These are phyloP conservation scores for Rotaria macrura DNA, from an alignment of 2,888 invertebrate species.

Conservation along the genomic window DNA sequence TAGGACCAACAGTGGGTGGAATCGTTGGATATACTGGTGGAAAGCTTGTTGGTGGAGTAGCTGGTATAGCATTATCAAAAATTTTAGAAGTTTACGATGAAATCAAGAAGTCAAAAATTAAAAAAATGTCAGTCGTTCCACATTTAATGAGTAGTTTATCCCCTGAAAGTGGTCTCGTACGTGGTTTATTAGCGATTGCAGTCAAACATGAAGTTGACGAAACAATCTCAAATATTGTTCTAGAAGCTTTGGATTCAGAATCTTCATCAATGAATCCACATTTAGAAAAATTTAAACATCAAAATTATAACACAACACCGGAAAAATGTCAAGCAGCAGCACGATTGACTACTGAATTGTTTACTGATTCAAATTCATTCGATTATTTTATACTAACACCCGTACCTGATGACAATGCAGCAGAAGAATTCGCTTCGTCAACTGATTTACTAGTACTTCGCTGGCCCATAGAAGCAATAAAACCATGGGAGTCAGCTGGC, in stretches of 20 bases:
- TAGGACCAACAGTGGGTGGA: background rate
- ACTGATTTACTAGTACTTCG: background rate
- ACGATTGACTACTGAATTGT: background rate
- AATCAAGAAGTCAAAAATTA: background rate
- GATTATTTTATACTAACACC: conserved; percentile 11
- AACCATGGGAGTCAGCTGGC: background rate
- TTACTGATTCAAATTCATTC: background rate
- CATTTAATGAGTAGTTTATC: background rate
- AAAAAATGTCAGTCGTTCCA: background rate
- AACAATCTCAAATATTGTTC: background rate
- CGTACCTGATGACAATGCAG: background rate
- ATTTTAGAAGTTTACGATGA: background rate
- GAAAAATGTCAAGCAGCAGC: background rate
- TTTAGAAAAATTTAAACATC: background rate
- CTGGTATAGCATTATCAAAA: background rate
- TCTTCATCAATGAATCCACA: background rate
- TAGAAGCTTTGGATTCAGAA: background rate
- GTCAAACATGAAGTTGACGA: background rate
- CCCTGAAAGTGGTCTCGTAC: background rate
- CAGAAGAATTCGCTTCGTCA: background rate
- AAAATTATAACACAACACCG: background rate
- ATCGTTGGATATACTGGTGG: background rate
- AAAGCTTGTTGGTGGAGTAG: background rate
- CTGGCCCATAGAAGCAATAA: background rate
- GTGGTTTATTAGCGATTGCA: background rate